Percentiles rank a stretch among this genome's conserved stretches.
These are phyloP conservation scores for Protonemura montana DNA, from an alignment of 2,888 invertebrate genomes.

Conservation along the genomic window DNA sequence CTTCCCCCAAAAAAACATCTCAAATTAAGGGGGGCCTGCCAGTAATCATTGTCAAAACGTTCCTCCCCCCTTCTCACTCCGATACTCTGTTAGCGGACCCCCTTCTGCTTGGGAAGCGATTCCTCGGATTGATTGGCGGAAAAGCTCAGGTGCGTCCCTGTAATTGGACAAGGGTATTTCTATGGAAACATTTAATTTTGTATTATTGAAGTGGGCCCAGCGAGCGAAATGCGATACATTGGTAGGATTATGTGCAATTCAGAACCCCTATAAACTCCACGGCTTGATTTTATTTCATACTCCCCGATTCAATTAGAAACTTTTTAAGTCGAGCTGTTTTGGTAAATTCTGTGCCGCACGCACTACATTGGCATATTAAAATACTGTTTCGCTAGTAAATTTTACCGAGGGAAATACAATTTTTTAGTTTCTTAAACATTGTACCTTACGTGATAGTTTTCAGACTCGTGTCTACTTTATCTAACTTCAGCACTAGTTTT, in stretches of 20 bases:
- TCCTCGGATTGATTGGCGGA: conserved; percentile 20
- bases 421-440: no score
- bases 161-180: conserved; percentile 44
- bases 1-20: background rate
- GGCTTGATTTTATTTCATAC: background rate
- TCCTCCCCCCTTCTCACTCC: background rate
- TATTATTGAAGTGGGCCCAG: background rate
- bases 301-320: background rate
- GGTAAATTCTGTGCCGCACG: background rate
- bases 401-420: no score
- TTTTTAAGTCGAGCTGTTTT: background rate
- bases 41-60: conserved; percentile 4
- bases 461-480: no score
- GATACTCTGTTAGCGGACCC: background rate
- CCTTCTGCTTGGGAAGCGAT: background rate
- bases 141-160: conserved; percentile 38
- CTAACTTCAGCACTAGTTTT: no score
- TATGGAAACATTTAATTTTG: conserved; percentile 25
- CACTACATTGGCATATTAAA: no score
- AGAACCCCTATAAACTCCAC: background rate
- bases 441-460: no score
- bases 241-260: background rate
- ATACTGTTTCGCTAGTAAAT: no score
- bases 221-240: background rate
- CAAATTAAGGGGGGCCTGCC: background rate